phyloP scores from a whole-genome alignment of 2,797 vertebrate genomes.

The Jordanella pulchra region DNA sequence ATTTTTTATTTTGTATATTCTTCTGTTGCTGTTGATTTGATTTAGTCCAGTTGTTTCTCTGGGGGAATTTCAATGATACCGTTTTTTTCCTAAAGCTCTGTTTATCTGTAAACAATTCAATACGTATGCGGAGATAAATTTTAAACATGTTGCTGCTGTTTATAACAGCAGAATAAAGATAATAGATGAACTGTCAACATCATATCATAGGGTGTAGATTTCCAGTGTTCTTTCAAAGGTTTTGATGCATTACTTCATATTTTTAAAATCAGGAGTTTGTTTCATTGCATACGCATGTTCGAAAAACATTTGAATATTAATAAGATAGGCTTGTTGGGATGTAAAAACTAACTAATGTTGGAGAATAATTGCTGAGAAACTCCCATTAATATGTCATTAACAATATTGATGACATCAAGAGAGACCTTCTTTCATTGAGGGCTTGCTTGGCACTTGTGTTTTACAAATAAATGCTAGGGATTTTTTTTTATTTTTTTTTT shows the following conservation, averaged over 20 bases:
- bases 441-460: no score
- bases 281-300: not conserved
- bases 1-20: conserved; percentile 64
- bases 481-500: no score
- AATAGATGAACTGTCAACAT: not conserved
- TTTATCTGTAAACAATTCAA: conserved; percentile 6
- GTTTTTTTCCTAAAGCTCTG: conserved; percentile 50
- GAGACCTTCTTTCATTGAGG: no score
- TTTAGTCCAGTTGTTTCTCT: conserved; percentile 57
- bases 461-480: no score
- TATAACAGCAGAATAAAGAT: not conserved
- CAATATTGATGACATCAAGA: not conserved
- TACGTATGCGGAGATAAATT: not conserved
- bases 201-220: not conserved
- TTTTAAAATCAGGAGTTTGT: not conserved
- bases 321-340: not conserved
- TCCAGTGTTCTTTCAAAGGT: not conserved
- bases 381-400: not conserved
- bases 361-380: not conserved
- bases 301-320: not conserved
- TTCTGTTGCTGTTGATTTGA: conserved; percentile 24
- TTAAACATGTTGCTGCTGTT: not conserved
- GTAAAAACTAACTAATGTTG: not conserved
- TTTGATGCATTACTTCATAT: not conserved
- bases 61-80: conserved; percentile 36